Evolutionary conservation across 2,797 vertebrate genomes (phyloP), one percentile per base, ranked within the genome.

Genomic region (Lates japonicus): DNA sequence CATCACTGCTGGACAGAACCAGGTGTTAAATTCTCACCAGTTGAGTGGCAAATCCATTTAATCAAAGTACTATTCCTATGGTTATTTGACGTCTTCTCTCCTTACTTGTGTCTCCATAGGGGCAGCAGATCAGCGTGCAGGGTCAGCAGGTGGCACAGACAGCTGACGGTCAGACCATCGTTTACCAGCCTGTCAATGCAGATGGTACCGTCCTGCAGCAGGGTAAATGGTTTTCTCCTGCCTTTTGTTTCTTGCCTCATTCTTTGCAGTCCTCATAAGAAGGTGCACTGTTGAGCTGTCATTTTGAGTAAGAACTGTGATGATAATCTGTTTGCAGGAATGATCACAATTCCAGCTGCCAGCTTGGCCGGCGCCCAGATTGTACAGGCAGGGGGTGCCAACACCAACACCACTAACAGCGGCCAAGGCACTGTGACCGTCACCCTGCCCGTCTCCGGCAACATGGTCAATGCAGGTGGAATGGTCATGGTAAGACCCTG

Each of bases 341-440:
- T 99, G 98, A 99, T 99, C 94, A 99, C 98, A 84, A 99, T 99
- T 85, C 98, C 98, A 78, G 98, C 98, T 85, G 96, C 98, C 89
- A 98, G 97, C 86, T 92, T 99, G 95, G 97, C 98, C 68, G 98
- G 98, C 54, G 98, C 98, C 3, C 98, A 99, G 91, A 99, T 99
- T 74, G 97, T 99, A 62, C 98, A 99, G 91, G 96, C 98, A 92
- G 94, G 93, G 16, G 92, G 93, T 75, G 95, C 96, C 90, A 99
- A 96, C 90, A 99, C 98, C 80, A 98, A 96, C 82, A 99, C 98
- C 16, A 98, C 97, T 68, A 99, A 97, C 87, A 99, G 98, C 74
- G 96, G 97, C 76, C 98, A 98, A 92, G 98, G 98, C 87, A 99
- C 98, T 62, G 98, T 99, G 78, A 99, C 98, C 2, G 98, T 99